Conservation (phyloP, 2,888 invertebrate species). For the Ischnus inquisitorius region DNA sequence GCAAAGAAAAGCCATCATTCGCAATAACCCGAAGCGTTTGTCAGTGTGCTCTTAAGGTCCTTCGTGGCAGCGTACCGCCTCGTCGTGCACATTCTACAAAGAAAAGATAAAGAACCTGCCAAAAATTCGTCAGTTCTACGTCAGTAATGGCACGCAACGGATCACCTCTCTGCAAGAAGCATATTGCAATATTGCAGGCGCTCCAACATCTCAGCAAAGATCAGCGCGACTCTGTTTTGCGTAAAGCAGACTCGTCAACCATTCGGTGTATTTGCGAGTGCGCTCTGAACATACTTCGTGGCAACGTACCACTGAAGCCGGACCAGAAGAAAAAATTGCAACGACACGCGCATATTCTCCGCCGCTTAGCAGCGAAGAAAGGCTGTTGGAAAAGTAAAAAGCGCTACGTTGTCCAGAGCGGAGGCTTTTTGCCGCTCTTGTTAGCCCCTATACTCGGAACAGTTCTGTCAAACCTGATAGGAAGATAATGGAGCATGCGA, state of each 20-base stretch:
- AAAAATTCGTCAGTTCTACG: not conserved
- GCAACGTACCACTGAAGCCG: not conserved
- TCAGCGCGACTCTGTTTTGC: not conserved
- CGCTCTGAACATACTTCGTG: not conserved
- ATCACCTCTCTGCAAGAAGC: conserved; percentile 13
- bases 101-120: not conserved
- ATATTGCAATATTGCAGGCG: not conserved
- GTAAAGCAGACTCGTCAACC: not conserved
- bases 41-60: not conserved
- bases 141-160: not conserved
- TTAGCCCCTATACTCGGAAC: conserved; percentile 19
- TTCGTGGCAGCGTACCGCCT: not conserved
- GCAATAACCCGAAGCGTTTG: too few relatives aligned
- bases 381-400: conserved; percentile 25
- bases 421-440: conserved; percentile 5
- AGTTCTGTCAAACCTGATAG: conserved; percentile 27
- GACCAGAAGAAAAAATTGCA: conserved; percentile 16
- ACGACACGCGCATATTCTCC: conserved; percentile 9
- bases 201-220: conserved; percentile 1
- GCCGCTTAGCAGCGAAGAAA: conserved; percentile 13
- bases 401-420: too few relatives aligned
- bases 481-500: conserved; percentile 45
- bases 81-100: not conserved
- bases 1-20: not conserved
- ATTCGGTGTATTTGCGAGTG: not conserved